Evolutionary conservation across 2,888 invertebrate genomes (phyloP).

Genomic region (Latrodectus elegans): DNA sequence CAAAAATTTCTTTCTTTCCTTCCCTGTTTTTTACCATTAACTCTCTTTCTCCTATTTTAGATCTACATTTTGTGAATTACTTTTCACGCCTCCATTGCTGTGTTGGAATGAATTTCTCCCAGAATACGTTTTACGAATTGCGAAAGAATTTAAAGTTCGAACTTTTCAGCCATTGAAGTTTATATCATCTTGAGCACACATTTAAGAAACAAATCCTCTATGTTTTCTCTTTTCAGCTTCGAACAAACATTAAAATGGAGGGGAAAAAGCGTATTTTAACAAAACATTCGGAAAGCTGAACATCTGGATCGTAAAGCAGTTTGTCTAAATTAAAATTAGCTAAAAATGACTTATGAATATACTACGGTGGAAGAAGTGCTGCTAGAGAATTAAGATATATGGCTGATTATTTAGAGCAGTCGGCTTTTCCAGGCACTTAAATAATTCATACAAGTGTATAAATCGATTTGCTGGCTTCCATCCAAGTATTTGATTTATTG

Average conservation of each 20-base stretch:
- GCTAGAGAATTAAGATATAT: slow-evolving; percentile 12
- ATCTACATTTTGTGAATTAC: slow-evolving; percentile 65
- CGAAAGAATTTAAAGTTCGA: slow-evolving; percentile 38
- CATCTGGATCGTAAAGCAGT: too few relatives aligned
- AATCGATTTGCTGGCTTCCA: slow-evolving; percentile 16
- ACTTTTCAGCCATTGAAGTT: slow-evolving; percentile 11
- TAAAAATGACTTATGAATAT: too few relatives aligned
- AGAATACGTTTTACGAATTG: slow-evolving; percentile 47
- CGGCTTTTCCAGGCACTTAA: slow-evolving; percentile 16
- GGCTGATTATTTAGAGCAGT: slow-evolving; percentile 23
- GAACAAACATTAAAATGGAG: too few relatives aligned
- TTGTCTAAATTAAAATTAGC: too few relatives aligned
- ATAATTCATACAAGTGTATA: slow-evolving; percentile 21
- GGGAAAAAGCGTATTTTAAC: too few relatives aligned
- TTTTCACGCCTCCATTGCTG: slow-evolving; percentile 52
- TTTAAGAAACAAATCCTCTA: too few relatives aligned
- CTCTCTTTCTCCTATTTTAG: slow-evolving; percentile 14
- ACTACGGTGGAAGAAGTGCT: too few relatives aligned
- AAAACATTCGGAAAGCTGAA: too few relatives aligned
- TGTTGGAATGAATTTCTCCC: slow-evolving; percentile 56
- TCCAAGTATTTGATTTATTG: background rate
- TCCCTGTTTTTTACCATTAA: background rate
- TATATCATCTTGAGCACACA: too few relatives aligned
- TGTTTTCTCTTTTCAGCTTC: too few relatives aligned
- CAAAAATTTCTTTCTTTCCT: slow-evolving; percentile 38